Base-by-base conservation (phyloP, 2,797 vertebrate genomes). In the Amphiprion clarkii region DNA sequence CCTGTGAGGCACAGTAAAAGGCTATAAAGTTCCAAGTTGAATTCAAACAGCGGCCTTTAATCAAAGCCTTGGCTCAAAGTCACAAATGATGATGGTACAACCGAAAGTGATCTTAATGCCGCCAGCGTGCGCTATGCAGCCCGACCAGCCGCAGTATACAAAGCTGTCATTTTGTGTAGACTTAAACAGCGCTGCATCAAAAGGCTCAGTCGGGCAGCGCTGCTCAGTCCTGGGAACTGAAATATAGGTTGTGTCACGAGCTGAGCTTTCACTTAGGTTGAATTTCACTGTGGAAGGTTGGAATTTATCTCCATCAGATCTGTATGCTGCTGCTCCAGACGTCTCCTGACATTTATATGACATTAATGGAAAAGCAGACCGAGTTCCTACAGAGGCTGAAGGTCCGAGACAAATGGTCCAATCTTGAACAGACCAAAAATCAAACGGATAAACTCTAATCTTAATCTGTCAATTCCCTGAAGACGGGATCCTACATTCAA, bases 11-110 rank as follows among this genome's bases (percentile, higher is more conserved):
- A 25, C 72, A 54, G 84, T 79, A 63, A 85, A 85, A 88, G 74
- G 81, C 82, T 81, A 68, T 88, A 79, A 86, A 76, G 78, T 87
- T 88, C 76, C 79, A 57, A 48, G 16, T 48, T 65, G 16, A 46
- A 79, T 84, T 82, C 54, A 86, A 87, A 89, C 78, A 81, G 76
- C 53, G 5, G 57, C 10, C 69, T 87, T 76, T 88, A 86, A 90
- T 90, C 85, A 86, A 83, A 90, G 86, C 42, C 61, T 76, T 87
- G 90, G 85, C 92, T 74, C 76, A 0, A 5, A 69, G 61, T 80
- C 73, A 48, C 81, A 70, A 84, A 88, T 83, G 76, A 76, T 10
- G 52, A 83, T 51, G 72, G 85, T 78, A 79, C 63, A 61, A 77
- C 52, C 9, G 67, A 84, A 87, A 85, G 80, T 59, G 82, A 84